Conservation (phyloP, 92 coral and sea anemone genomes). For the Porites cylindrica region DNA sequence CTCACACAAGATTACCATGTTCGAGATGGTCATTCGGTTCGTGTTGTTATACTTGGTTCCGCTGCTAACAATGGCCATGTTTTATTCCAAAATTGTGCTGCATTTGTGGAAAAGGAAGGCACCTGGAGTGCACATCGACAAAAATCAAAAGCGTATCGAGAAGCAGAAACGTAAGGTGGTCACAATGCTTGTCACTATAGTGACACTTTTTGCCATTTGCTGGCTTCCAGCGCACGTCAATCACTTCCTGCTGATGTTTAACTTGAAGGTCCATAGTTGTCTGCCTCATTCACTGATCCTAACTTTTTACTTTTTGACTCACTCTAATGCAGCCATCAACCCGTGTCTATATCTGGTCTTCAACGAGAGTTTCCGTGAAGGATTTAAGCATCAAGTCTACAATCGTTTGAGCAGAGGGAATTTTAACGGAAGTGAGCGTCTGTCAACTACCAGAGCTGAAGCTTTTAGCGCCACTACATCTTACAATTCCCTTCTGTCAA, state of each 20-base stretch:
- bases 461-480: constrained; percentile 38
- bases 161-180: constrained; percentile 74
- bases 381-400: constrained; percentile 47
- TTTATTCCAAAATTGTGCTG: constrained; percentile 66
- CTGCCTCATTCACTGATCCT: constrained; percentile 61
- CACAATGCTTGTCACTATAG: constrained; percentile 77
- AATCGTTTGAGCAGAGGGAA: constrained; percentile 30
- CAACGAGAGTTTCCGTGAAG: constrained; percentile 73
- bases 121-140: constrained; percentile 60
- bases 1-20: constrained; percentile 12
- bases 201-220: constrained; percentile 70
- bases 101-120: constrained; percentile 65
- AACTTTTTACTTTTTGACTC: constrained; percentile 66
- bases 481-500: constrained; percentile 4
- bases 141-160: constrained; percentile 56
- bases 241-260: constrained; percentile 62
- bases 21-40: constrained; percentile 63
- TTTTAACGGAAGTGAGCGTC: constrained; percentile 28
- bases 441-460: constrained; percentile 34
- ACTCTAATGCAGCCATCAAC: constrained; percentile 77
- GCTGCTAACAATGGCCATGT: constrained; percentile 58
- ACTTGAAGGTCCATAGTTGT: constrained; percentile 49
- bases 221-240: constrained; percentile 86
- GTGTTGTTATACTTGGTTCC: constrained; percentile 75
- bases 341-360: constrained; percentile 73